Evolutionary conservation across 2,797 vertebrate species (phyloP), one percentile per base, ranked within the genome.

Genomic region (Danio choprae): DNA sequence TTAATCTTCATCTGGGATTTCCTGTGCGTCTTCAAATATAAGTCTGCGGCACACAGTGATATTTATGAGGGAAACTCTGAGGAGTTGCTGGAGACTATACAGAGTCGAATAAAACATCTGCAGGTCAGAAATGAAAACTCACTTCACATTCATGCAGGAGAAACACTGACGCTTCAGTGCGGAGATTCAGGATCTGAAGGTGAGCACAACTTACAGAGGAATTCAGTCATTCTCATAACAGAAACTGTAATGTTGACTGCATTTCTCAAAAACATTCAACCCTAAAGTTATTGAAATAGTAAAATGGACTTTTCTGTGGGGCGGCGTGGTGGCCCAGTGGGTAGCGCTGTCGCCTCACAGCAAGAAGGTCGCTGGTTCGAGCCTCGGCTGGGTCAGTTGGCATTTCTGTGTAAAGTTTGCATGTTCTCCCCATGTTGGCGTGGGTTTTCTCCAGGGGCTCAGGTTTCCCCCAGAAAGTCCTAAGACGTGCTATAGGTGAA

Each of bases 141-240:
- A 11, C 40, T 82, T n/a, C 20, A 41, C 20, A 43, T 82, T 63
- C 13, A 48, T 43, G 6, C 63, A 29, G 82, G 84, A 71, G 50
- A 69, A 43, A 13, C 16, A 8, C 38, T 65, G 58, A 59, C 60
- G 20, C 74, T 86, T 8, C 69, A 59, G 1, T 86, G 84, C 29
- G 13, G 36, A 46, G 65, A 69, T 11, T 22, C 59, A 43, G 56
- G 41, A 12, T 44, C 48, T 7, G 12, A 82, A 65, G 82, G 84
- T 86, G 77, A 82, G 38, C 15, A 38, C 29, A 15, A 11, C 16
- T 20, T 41, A 50, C 1, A 63, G 2, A 38, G 20, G 1, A 5
- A 22, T 22, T 53, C 29, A 29, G 3, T 12, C 11, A 10, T 22
- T 2, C 9, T 16, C 6, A 22, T 18, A n/a, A 4, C 4, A 16